A percentile compares a stretch with the other conserved stretches of the same genome.
These are phyloP conservation scores for Alexandromys fortis DNA, from an alignment of 2,113 vertebrate genomes.

Conservation along the genomic window DNA sequence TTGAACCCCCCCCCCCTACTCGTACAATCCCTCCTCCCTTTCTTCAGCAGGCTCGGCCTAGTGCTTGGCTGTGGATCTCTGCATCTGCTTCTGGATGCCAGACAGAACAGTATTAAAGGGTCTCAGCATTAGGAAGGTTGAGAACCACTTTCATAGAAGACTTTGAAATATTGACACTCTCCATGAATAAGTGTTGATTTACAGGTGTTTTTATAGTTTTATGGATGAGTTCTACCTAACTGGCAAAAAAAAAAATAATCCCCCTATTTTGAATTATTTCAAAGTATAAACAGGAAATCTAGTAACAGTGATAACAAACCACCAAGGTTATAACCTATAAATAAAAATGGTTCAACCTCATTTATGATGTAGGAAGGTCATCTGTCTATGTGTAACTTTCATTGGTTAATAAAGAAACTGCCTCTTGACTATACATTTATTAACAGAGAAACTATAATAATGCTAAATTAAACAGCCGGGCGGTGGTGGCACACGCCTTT, in stretches of 20 bases:
- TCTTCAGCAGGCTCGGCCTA: too few relatives aligned
- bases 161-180: slow-evolving; percentile 39
- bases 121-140: neutral
- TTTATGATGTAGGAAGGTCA: neutral
- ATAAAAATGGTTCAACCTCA: neutral
- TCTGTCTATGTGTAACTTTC: too few relatives aligned
- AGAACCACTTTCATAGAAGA: neutral
- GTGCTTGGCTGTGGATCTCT: too few relatives aligned
- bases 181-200: slow-evolving; percentile 13
- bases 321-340: neutral
- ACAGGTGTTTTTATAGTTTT: neutral
- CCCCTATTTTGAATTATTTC: slow-evolving; percentile 19
- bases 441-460: neutral
- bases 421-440: neutral
- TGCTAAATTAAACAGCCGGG: neutral
- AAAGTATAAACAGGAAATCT: neutral
- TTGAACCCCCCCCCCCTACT: too few relatives aligned
- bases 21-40: too few relatives aligned
- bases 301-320: neutral
- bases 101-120: neutral
- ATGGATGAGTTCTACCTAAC: neutral
- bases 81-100: too few relatives aligned
- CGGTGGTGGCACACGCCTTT: too few relatives aligned
- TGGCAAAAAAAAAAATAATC: neutral
- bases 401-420: too few relatives aligned